Percentiles rank a stretch among this genome's conserved stretches.
Evolutionary conservation across 2,113 vertebrate species (phyloP).

Genomic region (Scalopus aquaticus): DNA sequence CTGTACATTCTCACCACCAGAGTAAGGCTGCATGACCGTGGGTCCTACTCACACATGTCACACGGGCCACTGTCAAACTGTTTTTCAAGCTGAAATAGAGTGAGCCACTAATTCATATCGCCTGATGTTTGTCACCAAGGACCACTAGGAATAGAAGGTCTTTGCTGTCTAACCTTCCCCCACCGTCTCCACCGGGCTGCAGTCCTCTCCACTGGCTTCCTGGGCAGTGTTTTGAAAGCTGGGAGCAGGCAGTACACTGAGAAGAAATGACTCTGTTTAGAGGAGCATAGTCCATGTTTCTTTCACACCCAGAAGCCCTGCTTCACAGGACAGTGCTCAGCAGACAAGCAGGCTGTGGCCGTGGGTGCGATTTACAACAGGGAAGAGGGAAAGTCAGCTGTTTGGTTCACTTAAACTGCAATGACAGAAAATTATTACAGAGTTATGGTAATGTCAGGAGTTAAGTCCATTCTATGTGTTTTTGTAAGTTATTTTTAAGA

Average conservation of each 20-base stretch:
- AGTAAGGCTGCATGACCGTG: background rate
- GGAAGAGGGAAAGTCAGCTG: background rate
- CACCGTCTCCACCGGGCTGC: background rate
- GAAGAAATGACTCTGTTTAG: background rate
- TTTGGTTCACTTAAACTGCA: background rate
- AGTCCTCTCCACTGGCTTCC: background rate
- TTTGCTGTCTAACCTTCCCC: background rate
- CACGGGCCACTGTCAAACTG: background rate
- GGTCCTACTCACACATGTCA: background rate
- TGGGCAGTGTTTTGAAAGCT: background rate
- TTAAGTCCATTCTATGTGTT: slow-evolving; percentile 19
- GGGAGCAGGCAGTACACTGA: background rate
- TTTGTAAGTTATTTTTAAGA: slow-evolving; percentile 49
- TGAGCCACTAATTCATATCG: background rate
- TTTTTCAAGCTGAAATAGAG: background rate
- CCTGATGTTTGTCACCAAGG: background rate
- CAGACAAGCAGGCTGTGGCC: background rate
- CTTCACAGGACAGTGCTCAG: background rate
- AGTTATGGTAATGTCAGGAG: background rate
- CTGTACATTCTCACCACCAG: background rate
- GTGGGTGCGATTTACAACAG: background rate
- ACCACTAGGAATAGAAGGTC: background rate
- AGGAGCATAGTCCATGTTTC: background rate
- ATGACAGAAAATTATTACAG: background rate
- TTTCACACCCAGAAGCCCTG: background rate